Base-by-base conservation (phyloP, 35 echinoderm and acorn worm genomes). In the Holothuria glaberrima region DNA sequence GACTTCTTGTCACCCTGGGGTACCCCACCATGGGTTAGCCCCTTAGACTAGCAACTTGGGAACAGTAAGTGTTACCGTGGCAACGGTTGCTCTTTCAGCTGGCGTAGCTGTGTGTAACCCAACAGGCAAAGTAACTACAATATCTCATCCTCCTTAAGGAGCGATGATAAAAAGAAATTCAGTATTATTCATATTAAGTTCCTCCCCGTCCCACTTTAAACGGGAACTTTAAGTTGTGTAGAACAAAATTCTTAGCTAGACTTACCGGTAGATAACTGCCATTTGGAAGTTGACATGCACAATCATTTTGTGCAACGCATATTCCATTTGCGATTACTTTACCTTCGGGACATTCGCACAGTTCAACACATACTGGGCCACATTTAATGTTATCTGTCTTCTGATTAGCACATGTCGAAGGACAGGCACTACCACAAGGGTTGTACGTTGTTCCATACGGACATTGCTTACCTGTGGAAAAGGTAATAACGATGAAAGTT, bases 191-290 rank as follows among this genome's bases (percentile, higher is more conserved):
- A n/a, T n/a, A n/a, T n/a, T n/a, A n/a, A n/a, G n/a, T n/a, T n/a
- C n/a, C n/a, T n/a, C n/a, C n/a, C n/a, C n/a, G n/a, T n/a, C n/a
- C n/a, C n/a, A n/a, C n/a, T n/a, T n/a, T n/a, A n/a, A 61, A 61
- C 59, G 24, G 17, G 17, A 19, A 2, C 5, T 61, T 61, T 61
- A 19, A 17, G 24, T 3, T 61, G 17, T 19, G 24, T 61, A n/a
- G 59, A 61, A 17, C 24, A 25, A 24, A 66, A 66, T 0, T 20
- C 28, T 65, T 19, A 16, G 28, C 28, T 24, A 24, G 9, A 24
- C 36, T 66, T 66, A 66, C 62, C 62, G 62, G 62, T 7, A 66
- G 62, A 66, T 66, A 66, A 24, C 62, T 17, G 21, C 62, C 62
- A 66, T 66, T 29, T 24, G 62, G 62, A 24, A 66, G 28, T 9